Conservation (phyloP, 2,113 vertebrate genomes). For the Tragelaphus buxtoni region DNA sequence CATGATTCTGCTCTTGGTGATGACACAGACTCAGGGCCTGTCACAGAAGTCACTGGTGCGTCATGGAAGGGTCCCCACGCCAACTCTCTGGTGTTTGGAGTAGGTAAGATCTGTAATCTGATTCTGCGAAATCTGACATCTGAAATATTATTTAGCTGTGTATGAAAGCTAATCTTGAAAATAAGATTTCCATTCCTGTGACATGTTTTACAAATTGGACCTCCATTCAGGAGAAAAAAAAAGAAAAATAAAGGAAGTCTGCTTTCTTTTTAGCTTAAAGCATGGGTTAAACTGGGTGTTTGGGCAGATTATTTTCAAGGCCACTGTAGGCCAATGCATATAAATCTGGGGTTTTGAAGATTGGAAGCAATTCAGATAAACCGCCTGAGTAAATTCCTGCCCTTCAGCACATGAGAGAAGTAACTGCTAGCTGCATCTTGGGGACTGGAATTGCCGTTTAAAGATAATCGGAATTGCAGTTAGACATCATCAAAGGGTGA, state of each 20-base stretch:
- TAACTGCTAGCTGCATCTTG: not conserved
- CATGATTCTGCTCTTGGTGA: not conserved
- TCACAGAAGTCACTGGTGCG: not conserved
- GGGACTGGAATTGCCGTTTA: not conserved
- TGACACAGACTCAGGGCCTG: not conserved
- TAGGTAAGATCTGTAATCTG: not conserved
- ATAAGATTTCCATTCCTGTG: not conserved
- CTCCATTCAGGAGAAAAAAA: not conserved
- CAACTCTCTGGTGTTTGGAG: not conserved
- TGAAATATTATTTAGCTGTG: not conserved
- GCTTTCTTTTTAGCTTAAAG: not conserved
- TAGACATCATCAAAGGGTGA: not conserved
- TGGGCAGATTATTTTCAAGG: not conserved
- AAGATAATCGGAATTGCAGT: not conserved
- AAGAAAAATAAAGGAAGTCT: not conserved
- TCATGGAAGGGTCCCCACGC: not conserved
- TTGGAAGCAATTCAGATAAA: not conserved
- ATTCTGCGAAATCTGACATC: not conserved
- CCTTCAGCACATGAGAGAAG: not conserved
- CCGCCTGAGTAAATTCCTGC: not conserved
- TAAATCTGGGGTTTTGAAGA: constrained; percentile 14
- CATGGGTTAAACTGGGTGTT: not conserved
- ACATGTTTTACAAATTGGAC: not conserved
- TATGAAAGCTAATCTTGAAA: constrained; percentile 3
- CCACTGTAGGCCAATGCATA: not conserved